phyloP scores from a whole-genome alignment of 2,113 vertebrate genomes.

The Onychostruthus taczanowskii region DNA sequence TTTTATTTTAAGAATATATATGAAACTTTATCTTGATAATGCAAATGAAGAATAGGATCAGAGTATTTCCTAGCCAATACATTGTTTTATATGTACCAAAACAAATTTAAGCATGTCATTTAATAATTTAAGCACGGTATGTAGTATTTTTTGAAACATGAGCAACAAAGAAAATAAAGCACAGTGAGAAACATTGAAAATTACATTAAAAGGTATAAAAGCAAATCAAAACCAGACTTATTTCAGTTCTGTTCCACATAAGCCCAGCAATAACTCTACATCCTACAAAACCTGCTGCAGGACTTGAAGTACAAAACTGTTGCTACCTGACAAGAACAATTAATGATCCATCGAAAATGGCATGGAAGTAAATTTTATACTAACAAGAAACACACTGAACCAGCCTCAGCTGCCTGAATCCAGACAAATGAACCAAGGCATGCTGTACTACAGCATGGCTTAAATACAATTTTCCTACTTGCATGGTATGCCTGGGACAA shows the following conservation, averaged over 20 bases:
- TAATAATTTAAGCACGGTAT: not conserved
- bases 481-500: constrained; percentile 16
- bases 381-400: constrained; percentile 29
- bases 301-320: not conserved
- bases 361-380: not conserved
- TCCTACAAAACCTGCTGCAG: constrained; percentile 16
- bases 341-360: constrained; percentile 22
- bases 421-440: constrained; percentile 16
- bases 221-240: not conserved
- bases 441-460: not conserved
- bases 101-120: not conserved
- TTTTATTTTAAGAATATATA: not conserved
- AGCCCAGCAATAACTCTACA: not conserved
- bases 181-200: not conserved
- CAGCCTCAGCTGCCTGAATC: not conserved
- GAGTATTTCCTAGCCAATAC: not conserved
- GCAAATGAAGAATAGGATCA: not conserved
- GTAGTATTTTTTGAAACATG: not conserved
- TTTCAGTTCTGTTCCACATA: not conserved
- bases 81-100: not conserved
- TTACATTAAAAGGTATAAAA: not conserved
- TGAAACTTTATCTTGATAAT: not conserved
- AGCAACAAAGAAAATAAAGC: not conserved
- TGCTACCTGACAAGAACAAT: not conserved
- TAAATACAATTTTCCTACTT: constrained; percentile 46